Evolutionary conservation across 2,797 vertebrate species (phyloP), one percentile per base, ranked within the genome.

Genomic region (Coregonus ussuriensis): DNA sequence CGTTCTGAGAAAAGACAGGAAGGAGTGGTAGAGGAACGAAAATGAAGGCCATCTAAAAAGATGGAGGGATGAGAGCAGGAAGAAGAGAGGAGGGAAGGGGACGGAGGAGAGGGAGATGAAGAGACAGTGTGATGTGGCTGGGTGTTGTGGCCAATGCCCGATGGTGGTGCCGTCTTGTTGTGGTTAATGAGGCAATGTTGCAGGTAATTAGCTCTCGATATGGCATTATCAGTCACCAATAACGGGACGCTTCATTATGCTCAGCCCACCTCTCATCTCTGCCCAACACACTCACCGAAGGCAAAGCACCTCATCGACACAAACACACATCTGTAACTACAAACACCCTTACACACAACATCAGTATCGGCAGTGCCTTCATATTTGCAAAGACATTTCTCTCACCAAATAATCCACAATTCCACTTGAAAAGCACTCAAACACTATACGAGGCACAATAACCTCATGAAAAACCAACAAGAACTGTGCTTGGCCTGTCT

Each of bases 141-240:
- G 79, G 21, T 33, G 73, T 71, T 63, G 81, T 72, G 82, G 81
- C 75, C 83, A 74, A 54, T 74, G 80, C 79, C 86, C 85, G 6
- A 1, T 78, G 78, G 82, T 79, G 82, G 62, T 74, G 79, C 65
- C 71, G 47, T 80, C 88, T 82, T 75, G 83, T 81, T 85, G 82
- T 80, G 86, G 78, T 83, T 90, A 93, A 93, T 92, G 89, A 91
- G 89, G 83, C 86, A 86, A 89, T 86, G 89, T 82, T 74, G 76
- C n/a, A n/a, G 83, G 85, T 52, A 47, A n/a, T n/a, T n/a, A n/a
- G n/a, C n/a, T n/a, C n/a, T n/a, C n/a, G n/a, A n/a, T n/a, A n/a
- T n/a, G n/a, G n/a, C n/a, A n/a, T n/a, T n/a, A n/a, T n/a, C n/a
- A n/a, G n/a, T n/a, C n/a, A n/a, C n/a, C n/a, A n/a, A n/a, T n/a